phyloP scores from a whole-genome alignment of 2,888 invertebrate genomes.

The Protophormia terraenovae region DNA sequence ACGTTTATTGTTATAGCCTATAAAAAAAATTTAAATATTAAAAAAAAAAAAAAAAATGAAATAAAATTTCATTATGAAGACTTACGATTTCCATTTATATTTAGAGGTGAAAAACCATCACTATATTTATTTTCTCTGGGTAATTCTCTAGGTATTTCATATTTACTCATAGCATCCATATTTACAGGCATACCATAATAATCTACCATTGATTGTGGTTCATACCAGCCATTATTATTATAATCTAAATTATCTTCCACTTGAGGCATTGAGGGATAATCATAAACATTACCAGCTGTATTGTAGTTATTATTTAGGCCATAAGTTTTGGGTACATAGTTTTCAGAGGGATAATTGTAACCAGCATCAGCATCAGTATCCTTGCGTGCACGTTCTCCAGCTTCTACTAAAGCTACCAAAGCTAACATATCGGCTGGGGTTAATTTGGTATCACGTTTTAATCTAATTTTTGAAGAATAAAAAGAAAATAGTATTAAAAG shows the following conservation, averaged over 20 bases:
- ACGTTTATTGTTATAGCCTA: conserved; percentile 78
- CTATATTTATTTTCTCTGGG: conserved; percentile 77
- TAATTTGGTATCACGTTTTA: conserved; percentile 80
- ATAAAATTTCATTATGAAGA: too few relatives aligned
- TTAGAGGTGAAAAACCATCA: conserved; percentile 69
- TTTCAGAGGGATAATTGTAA: conserved; percentile 66
- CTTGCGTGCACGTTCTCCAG: conserved; percentile 79
- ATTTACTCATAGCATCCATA: conserved; percentile 77
- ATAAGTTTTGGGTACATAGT: conserved; percentile 66
- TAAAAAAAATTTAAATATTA: conserved; percentile 3
- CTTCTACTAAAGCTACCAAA: conserved; percentile 80
- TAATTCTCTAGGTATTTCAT: conserved; percentile 73
- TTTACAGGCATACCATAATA: conserved; percentile 79
- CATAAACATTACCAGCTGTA: conserved; percentile 57
- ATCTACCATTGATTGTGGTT: conserved; percentile 75
- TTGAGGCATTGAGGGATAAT: conserved; percentile 71
- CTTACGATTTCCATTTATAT: conserved; percentile 74
- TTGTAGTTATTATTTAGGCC: conserved; percentile 62
- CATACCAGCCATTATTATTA: conserved; percentile 75
- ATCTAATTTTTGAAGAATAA: conserved; percentile 71
- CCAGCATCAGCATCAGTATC: conserved; percentile 75
- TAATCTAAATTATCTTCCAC: conserved; percentile 70
- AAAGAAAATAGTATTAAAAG: not conserved
- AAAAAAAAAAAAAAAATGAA: too few relatives aligned
- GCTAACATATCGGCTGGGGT: conserved; percentile 81